phyloP scores from a whole-genome alignment of 37 sponge, comb jelly and placozoan species.

The Ephydatia muelleri region DNA sequence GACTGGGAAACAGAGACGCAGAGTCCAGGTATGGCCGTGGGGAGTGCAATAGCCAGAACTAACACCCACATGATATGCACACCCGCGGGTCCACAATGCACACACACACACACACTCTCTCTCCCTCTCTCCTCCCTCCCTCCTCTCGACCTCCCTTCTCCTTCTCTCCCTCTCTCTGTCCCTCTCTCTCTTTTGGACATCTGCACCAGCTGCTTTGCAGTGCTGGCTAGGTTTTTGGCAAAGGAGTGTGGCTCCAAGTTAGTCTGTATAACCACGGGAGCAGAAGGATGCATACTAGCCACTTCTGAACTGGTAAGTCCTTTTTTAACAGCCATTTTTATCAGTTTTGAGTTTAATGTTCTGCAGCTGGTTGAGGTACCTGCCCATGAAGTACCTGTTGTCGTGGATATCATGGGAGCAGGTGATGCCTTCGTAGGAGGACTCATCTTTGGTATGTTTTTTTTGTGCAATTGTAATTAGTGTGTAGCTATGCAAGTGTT shows the following conservation, averaged over 20 bases:
- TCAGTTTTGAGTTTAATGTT: not conserved
- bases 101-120: too few species aligned
- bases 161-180: not conserved
- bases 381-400: conserved; percentile 33
- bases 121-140: not conserved
- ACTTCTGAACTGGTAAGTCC: conserved; percentile 46
- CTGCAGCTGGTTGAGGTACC: conserved; percentile 63
- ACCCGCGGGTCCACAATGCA: too few species aligned
- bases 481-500: not conserved
- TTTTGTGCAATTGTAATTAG: not conserved
- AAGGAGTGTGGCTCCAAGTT: conserved; percentile 70
- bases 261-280: conserved; percentile 82
- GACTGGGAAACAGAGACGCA: too few species aligned
- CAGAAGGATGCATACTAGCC: conserved; percentile 48
- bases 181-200: not conserved
- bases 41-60: too few species aligned
- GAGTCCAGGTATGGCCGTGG: too few species aligned
- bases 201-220: not conserved
- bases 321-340: not conserved
- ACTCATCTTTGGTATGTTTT: conserved; percentile 50
- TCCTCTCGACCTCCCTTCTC: not conserved
- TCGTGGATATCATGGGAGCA: conserved; percentile 91
- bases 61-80: too few species aligned
- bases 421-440: conserved; percentile 95
- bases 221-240: conserved; percentile 21